Evolutionary conservation across 64 coral and sea anemone species (phyloP).

Genomic region (Stylophora pistillata): DNA sequence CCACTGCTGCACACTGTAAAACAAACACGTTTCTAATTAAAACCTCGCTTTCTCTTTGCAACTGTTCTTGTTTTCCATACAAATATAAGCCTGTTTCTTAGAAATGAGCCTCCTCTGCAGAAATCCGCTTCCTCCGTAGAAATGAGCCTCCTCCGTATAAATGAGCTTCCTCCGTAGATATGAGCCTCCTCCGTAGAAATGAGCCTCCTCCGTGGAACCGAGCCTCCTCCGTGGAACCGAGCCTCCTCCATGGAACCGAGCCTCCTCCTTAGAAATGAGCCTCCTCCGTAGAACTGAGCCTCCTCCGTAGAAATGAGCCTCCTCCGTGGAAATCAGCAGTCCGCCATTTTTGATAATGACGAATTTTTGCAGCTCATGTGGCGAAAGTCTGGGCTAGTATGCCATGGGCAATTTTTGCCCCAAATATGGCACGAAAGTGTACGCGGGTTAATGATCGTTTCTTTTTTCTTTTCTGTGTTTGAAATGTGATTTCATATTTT

Average conservation of each 20-base stretch:
- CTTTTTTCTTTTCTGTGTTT: too few species aligned
- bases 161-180: neutral
- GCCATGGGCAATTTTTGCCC: too few species aligned
- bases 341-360: too few species aligned
- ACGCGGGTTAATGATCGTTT: too few species aligned
- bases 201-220: neutral
- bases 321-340: neutral
- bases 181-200: neutral
- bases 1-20: constrained; percentile 12
- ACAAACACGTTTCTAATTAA: neutral
- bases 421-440: too few species aligned
- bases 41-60: neutral
- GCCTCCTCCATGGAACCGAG: too few species aligned
- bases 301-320: neutral
- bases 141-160: neutral
- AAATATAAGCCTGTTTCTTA: too few species aligned
- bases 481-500: too few species aligned
- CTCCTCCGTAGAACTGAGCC: neutral
- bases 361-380: too few species aligned
- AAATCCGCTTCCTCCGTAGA: neutral
- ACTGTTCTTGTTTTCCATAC: neutral
- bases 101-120: too few species aligned
- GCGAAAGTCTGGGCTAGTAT: too few species aligned
- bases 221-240: neutral
- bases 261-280: neutral